Evolutionary conservation across 2,113 vertebrate genomes (phyloP).

Genomic region (Antennarius striatus): DNA sequence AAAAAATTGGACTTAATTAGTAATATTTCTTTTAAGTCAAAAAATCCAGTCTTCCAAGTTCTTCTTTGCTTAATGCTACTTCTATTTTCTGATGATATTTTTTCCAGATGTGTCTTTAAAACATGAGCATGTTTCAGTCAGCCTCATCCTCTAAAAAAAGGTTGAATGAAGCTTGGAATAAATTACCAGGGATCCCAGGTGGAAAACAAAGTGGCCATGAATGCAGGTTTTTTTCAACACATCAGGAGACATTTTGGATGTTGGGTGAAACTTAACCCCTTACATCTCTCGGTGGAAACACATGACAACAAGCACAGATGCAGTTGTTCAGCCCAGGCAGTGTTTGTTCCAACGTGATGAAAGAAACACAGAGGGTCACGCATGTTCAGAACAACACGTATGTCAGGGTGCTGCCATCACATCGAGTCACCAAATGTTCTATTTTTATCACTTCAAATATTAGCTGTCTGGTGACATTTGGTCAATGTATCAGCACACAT

Average conservation of each 20-base stretch:
- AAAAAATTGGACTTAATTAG: too few relatives aligned
- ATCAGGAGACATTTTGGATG: neutral
- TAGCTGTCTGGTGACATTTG: neutral
- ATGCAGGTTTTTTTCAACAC: too few relatives aligned
- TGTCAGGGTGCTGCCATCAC: neutral
- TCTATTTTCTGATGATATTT: neutral
- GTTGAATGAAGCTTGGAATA: neutral
- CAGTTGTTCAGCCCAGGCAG: neutral
- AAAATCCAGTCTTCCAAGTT: neutral
- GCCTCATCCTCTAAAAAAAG: neutral
- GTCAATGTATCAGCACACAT: conserved; percentile 1
- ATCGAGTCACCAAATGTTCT: neutral
- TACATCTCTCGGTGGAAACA: neutral
- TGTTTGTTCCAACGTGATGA: neutral
- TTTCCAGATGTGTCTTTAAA: neutral
- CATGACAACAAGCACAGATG: neutral
- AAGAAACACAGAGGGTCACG: conserved; percentile 7
- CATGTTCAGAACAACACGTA: conserved; percentile 3
- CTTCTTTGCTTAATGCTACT: neutral
- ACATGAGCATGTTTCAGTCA: neutral
- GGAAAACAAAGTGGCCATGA: too few relatives aligned
- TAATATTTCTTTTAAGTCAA: too few relatives aligned
- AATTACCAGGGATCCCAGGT: neutral
- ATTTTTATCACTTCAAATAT: conserved; percentile 4
- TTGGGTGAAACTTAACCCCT: neutral